Evolutionary conservation across 2,888 invertebrate genomes (phyloP).

Genomic region (Drosophila flavopinicola): DNA sequence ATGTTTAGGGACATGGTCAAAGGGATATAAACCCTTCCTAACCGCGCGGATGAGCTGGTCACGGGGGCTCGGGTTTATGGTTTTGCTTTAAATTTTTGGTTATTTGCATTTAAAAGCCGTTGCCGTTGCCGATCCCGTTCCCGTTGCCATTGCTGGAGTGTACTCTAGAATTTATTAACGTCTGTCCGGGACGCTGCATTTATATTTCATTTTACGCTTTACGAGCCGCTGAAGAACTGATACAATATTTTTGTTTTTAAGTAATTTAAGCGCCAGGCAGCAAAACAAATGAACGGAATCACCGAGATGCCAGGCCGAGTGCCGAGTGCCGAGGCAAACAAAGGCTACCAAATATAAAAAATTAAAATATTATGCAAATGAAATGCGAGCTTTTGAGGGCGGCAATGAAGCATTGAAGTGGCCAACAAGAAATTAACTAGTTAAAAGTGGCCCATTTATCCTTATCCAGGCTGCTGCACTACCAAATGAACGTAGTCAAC

Average conservation of each 20-base stretch:
- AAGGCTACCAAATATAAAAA: conserved; percentile 35
- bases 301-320: too few relatives aligned
- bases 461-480: conserved; percentile 22
- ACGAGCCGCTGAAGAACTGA: conserved; percentile 70
- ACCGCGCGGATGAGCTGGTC: conserved; percentile 10
- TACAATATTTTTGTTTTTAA: conserved; percentile 73
- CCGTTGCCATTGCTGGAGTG: conserved; percentile 59
- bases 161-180: conserved; percentile 72
- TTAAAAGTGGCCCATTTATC: conserved; percentile 40
- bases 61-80: conserved; percentile 14
- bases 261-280: conserved; percentile 48
- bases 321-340: conserved; percentile 35
- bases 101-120: conserved; percentile 72
- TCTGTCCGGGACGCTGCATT: conserved; percentile 52
- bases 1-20: conserved; percentile 39
- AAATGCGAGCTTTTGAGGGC: conserved; percentile 47
- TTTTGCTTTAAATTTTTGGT: conserved; percentile 8
- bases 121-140: conserved; percentile 32
- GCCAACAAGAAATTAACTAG: conserved; percentile 33
- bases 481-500: conserved; percentile 10
- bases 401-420: conserved; percentile 24
- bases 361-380: conserved; percentile 69
- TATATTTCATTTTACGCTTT: conserved; percentile 72
- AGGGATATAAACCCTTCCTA: conserved; percentile 67
- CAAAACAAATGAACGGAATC: conserved; percentile 46